Evolutionary conservation across 2,888 invertebrate genomes (phyloP).

Genomic region (Hydrotaea diabolus): DNA sequence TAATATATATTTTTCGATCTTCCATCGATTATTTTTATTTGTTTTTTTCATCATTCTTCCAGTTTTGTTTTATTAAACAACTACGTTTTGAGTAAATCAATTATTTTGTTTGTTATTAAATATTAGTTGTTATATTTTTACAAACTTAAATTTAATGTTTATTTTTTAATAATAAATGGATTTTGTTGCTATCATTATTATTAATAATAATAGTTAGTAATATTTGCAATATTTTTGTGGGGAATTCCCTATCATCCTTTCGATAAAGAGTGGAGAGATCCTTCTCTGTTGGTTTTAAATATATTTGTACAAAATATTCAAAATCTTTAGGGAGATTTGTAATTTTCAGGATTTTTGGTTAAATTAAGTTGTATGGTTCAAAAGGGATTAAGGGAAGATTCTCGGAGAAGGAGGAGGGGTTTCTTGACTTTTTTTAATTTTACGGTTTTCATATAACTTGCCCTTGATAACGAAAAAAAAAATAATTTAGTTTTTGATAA

Average conservation of each 20-base stretch:
- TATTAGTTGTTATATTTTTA: constrained; percentile 50
- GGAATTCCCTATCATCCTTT: not conserved
- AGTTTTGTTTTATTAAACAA: constrained; percentile 51
- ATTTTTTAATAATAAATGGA: constrained; percentile 30
- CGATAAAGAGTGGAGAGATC: not conserved
- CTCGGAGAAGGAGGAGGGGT: not conserved
- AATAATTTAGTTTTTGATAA: not conserved
- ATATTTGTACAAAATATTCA: constrained; percentile 36
- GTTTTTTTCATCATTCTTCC: constrained; percentile 18
- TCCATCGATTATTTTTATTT: constrained; percentile 25
- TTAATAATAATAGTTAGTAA: constrained; percentile 35
- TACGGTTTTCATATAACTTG: constrained; percentile 17
- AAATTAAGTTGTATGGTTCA: not conserved
- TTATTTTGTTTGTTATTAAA: constrained; percentile 53
- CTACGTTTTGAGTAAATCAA: constrained; percentile 59
- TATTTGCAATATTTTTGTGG: constrained; percentile 18
- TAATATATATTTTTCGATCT: constrained; percentile 52
- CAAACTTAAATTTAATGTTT: constrained; percentile 59
- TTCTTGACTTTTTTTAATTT: not conserved
- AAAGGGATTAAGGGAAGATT: constrained; percentile 18
- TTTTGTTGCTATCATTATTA: constrained; percentile 44
- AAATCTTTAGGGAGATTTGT: constrained; percentile 23
- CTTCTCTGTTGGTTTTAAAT: constrained; percentile 1
- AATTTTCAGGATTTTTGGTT: constrained; percentile 21
- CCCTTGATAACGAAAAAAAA: constrained; percentile 12